These are phyloP conservation scores for Psittacula derbiana DNA, from an alignment of 2,797 vertebrate genomes.

Conservation along the genomic window DNA sequence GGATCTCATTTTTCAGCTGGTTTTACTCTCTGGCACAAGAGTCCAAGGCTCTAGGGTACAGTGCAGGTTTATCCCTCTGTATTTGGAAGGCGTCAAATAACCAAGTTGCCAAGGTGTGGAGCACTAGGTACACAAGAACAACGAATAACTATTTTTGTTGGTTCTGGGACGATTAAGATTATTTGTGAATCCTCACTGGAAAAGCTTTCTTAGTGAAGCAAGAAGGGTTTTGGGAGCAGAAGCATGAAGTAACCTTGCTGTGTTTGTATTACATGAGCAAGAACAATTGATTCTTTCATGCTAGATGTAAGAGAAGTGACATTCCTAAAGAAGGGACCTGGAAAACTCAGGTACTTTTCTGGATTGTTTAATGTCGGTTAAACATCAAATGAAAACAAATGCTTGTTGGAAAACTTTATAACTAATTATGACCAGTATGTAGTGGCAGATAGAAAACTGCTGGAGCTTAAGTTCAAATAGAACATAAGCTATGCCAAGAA, in stretches of 20 bases:
- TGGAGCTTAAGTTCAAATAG: not conserved
- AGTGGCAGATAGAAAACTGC: not conserved
- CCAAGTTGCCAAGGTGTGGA: not conserved
- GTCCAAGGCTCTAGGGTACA: not conserved
- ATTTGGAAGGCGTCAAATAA: slow-evolving; percentile 23
- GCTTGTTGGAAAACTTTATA: not conserved
- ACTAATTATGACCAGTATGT: not conserved
- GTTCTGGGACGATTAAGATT: not conserved
- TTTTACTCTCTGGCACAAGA: not conserved
- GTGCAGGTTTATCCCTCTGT: not conserved
- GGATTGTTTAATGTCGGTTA: not conserved
- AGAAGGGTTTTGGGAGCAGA: not conserved
- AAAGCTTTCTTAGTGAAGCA: not conserved
- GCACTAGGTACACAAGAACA: not conserved
- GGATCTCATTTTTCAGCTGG: not conserved
- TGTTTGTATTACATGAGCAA: not conserved
- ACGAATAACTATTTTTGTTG: not conserved
- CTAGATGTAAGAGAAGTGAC: not conserved
- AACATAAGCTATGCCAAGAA: not conserved
- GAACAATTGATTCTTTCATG: not conserved
- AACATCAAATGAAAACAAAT: not conserved
- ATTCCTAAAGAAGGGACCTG: not conserved
- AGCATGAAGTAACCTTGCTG: not conserved
- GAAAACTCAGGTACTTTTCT: not conserved
- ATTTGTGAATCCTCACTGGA: slow-evolving; percentile 3